phyloP scores from a whole-genome alignment of 2,888 invertebrate species.

The Geophilus truncorum region DNA sequence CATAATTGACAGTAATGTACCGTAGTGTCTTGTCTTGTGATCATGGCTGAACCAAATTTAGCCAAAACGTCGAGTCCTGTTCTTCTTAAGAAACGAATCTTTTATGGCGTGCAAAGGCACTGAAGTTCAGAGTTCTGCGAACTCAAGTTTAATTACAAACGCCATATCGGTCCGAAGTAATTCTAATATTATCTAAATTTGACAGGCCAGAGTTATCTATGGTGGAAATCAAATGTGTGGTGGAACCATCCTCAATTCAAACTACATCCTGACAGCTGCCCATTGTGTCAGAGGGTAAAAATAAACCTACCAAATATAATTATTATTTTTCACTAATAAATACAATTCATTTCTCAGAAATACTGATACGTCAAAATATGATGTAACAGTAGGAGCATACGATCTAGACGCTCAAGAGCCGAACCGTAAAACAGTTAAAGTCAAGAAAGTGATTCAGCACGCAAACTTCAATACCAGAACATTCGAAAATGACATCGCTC shows the following conservation, averaged over 20 bases:
- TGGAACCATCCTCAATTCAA: conserved; percentile 23
- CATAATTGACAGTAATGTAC: no score
- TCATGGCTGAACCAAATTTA: no score
- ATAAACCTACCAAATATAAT: no score
- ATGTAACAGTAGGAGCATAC: conserved; percentile 32
- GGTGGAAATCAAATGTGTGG: conserved; percentile 28
- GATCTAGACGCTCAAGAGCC: conserved; percentile 25
- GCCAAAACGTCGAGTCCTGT: no score
- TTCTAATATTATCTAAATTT: not conserved
- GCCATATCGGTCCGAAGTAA: no score
- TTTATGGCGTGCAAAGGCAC: no score
- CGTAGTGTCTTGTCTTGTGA: no score
- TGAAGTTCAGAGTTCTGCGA: no score
- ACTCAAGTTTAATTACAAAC: no score
- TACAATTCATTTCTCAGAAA: no score
- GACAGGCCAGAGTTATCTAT: not conserved
- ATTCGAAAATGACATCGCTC: conserved; percentile 34
- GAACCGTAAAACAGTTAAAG: not conserved
- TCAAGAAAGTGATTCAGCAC: not conserved
- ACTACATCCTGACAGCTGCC: conserved; percentile 35
- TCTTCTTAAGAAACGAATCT: no score
- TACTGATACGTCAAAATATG: conserved; percentile 1
- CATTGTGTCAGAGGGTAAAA: conserved; percentile 33
- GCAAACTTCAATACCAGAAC: conserved; percentile 30
- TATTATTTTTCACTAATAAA: no score